phyloP scores from a whole-genome alignment of 2,888 invertebrate species.

The Flexamia atlantica region DNA sequence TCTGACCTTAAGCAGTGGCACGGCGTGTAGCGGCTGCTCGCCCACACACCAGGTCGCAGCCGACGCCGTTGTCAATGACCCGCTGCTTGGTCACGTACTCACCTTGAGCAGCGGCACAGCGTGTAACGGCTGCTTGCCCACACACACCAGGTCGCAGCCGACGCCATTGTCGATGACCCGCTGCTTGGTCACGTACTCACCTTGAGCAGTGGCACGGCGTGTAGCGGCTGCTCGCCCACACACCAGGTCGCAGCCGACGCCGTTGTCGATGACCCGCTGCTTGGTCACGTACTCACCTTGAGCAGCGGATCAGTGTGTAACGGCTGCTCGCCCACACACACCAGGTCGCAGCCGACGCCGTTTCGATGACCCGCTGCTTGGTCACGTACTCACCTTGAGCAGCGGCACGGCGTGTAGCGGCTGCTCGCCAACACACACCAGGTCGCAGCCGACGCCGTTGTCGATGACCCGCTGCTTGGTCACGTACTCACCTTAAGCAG shows the following conservation, averaged over 20 bases:
- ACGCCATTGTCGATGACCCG: conserved; percentile 99
- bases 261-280: conserved; percentile 98
- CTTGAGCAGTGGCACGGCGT: conserved; percentile 97
- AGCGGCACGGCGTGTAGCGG: conserved; percentile 98
- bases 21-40: too few relatives aligned
- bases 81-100: too few relatives aligned
- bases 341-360: too few relatives aligned
- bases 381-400: too few relatives aligned
- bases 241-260: conserved; percentile 97
- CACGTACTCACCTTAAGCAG: conserved; percentile 90
- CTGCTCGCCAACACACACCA: conserved; percentile 99
- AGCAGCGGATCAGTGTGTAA: too few relatives aligned
- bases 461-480: conserved; percentile 99
- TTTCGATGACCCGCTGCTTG: too few relatives aligned
- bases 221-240: conserved; percentile 98
- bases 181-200: conserved; percentile 95
- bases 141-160: conserved; percentile 97
- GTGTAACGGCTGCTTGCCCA: conserved; percentile 98
- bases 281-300: conserved; percentile 96
- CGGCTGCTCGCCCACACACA: too few relatives aligned
- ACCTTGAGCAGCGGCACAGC: conserved; percentile 97
- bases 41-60: too few relatives aligned
- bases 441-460: conserved; percentile 97
- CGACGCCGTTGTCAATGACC: too few relatives aligned
- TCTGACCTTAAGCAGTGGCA: too few relatives aligned